Evolutionary conservation across 2,797 vertebrate species (phyloP).

Genomic region (Vultur gryphus): DNA sequence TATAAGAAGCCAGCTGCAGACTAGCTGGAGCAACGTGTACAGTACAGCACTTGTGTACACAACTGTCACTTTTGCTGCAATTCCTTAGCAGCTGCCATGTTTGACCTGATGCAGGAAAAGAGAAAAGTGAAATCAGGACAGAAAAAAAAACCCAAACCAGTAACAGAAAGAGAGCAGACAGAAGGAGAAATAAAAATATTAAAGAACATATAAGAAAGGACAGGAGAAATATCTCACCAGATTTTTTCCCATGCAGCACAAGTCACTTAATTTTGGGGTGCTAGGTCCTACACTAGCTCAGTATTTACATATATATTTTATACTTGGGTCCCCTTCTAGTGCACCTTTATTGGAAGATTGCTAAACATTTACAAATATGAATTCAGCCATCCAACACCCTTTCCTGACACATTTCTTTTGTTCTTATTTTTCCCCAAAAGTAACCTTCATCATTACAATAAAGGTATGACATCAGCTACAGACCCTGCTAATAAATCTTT

Average conservation of each 20-base stretch:
- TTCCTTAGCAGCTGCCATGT: not conserved
- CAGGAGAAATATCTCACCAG: not conserved
- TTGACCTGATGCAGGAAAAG: not conserved
- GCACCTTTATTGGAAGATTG: not conserved
- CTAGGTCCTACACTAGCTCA: not conserved
- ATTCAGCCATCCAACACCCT: not conserved
- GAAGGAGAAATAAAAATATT: not conserved
- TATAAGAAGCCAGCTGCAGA: not conserved
- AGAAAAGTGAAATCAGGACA: not conserved
- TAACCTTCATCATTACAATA: not conserved
- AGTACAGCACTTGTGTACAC: not conserved
- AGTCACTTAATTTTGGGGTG: not conserved
- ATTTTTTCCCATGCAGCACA: not conserved
- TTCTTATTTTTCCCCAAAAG: not conserved
- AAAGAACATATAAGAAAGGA: not conserved
- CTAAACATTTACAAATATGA: not conserved
- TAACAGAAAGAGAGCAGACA: not conserved
- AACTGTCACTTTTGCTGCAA: not conserved
- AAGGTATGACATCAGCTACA: not conserved
- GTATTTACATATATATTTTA: not conserved
- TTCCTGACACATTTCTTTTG: not conserved
- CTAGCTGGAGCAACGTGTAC: not conserved
- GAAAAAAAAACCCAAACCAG: rapidly evolving
- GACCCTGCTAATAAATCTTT: not conserved
- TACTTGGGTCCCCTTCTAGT: not conserved